Percentiles rank a stretch among this genome's conserved stretches.
phyloP scores from a whole-genome alignment of 2,113 vertebrate genomes.

The Piaya cayana region DNA sequence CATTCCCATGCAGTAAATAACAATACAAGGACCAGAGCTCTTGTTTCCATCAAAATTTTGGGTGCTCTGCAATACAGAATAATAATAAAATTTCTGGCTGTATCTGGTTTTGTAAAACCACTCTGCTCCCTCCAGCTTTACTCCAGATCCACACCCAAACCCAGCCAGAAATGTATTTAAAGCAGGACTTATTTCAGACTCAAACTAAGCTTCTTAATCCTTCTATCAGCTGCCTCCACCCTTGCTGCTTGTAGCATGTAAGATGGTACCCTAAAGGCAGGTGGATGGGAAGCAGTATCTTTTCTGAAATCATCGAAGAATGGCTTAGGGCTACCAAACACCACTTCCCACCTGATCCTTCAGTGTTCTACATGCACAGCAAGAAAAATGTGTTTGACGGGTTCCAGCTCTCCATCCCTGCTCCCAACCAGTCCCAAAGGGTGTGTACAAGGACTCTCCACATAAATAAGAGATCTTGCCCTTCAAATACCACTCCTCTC shows the following conservation, averaged over 20 bases:
- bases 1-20: not conserved
- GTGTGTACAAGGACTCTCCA: not conserved
- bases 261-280: not conserved
- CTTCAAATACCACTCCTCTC: not conserved
- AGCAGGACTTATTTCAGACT: not conserved
- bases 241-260: not conserved
- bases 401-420: not conserved
- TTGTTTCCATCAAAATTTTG: not conserved
- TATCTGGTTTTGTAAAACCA: not conserved
- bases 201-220: not conserved
- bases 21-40: not conserved
- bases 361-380: not conserved
- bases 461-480: not conserved
- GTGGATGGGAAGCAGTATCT: not conserved
- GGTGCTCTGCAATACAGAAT: not conserved
- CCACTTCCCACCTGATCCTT: not conserved
- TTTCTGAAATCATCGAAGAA: not conserved
- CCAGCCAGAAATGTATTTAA: not conserved
- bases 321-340: rapidly evolving
- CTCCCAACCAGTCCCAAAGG: not conserved
- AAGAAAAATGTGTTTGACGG: not conserved
- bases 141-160: not conserved
- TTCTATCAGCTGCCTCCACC: not conserved
- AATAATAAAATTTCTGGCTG: not conserved
- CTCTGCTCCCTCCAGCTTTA: not conserved